Evolutionary conservation across 2,113 vertebrate species (phyloP).

Genomic region (Calonectris borealis): DNA sequence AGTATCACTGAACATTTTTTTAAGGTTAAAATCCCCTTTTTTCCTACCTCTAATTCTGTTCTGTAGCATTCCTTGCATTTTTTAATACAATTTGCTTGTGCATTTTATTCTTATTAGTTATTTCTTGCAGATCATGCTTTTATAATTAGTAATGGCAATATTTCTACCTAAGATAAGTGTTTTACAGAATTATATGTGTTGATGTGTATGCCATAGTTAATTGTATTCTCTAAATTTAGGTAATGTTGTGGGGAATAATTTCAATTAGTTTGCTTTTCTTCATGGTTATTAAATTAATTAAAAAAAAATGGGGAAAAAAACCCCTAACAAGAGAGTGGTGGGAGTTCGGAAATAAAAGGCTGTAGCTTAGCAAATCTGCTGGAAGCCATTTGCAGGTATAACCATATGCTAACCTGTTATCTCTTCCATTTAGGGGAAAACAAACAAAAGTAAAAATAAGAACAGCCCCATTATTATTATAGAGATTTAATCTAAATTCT

Average conservation of each 20-base stretch:
- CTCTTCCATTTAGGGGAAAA: not conserved
- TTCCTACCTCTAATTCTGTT: not conserved
- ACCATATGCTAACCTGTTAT: not conserved
- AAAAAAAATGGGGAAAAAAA: accelerated
- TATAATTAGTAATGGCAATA: slow-evolving; percentile 21
- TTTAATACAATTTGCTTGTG: not conserved
- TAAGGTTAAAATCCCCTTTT: not conserved
- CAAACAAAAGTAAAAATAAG: not conserved
- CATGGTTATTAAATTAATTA: not conserved
- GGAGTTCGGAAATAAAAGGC: not conserved
- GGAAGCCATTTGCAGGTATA: not conserved
- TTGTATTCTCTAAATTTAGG: slow-evolving; percentile 45
- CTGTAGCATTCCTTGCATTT: not conserved
- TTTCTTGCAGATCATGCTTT: slow-evolving; percentile 28
- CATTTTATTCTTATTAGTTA: slow-evolving; percentile 5
- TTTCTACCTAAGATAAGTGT: slow-evolving; percentile 5
- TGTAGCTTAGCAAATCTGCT: not conserved
- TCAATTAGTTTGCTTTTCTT: slow-evolving; percentile 17
- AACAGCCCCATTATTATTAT: not conserved
- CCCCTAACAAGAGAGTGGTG: not conserved
- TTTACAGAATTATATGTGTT: slow-evolving; percentile 3
- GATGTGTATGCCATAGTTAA: slow-evolving; percentile 17
- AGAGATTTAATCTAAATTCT: not conserved
- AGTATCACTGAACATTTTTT: not conserved
- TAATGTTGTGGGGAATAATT: slow-evolving; percentile 34